Conservation (phyloP, 2,888 invertebrate genomes). For the Lottia gigantea region DNA sequence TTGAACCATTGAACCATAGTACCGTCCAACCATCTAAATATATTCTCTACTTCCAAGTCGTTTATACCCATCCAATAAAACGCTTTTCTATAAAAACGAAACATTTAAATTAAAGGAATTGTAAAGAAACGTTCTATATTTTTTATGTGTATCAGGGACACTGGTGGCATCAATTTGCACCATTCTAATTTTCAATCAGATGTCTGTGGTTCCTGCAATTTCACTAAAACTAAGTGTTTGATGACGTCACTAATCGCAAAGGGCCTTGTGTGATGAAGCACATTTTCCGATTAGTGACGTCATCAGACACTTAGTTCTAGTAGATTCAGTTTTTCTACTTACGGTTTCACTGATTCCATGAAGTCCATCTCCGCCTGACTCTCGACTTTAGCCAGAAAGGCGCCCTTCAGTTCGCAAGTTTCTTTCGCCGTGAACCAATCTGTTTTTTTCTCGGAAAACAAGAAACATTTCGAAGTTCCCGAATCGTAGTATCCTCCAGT, state of each 20-base stretch:
- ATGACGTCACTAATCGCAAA: too few relatives aligned
- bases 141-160: too few relatives aligned
- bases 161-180: too few relatives aligned
- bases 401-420: slow-evolving; percentile 7
- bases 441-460: not conserved
- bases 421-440: slow-evolving; percentile 9
- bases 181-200: too few relatives aligned
- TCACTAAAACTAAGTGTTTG: too few relatives aligned
- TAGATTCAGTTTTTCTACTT: not conserved
- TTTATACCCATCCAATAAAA: slow-evolving; percentile 18
- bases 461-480: not conserved
- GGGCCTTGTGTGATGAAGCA: too few relatives aligned
- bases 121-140: too few relatives aligned
- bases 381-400: slow-evolving; percentile 1
- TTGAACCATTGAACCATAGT: slow-evolving; percentile 5
- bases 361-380: slow-evolving; percentile 11
- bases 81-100: too few relatives aligned
- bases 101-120: too few relatives aligned
- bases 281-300: too few relatives aligned
- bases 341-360: not conserved
- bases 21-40: not conserved
- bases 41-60: not conserved
- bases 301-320: too few relatives aligned
- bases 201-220: too few relatives aligned
- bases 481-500: not conserved